Evolutionary conservation across 1,140 invertebrate species (phyloP), one percentile per base, ranked within the genome.

Genomic region (Heliconius hermathena): DNA sequence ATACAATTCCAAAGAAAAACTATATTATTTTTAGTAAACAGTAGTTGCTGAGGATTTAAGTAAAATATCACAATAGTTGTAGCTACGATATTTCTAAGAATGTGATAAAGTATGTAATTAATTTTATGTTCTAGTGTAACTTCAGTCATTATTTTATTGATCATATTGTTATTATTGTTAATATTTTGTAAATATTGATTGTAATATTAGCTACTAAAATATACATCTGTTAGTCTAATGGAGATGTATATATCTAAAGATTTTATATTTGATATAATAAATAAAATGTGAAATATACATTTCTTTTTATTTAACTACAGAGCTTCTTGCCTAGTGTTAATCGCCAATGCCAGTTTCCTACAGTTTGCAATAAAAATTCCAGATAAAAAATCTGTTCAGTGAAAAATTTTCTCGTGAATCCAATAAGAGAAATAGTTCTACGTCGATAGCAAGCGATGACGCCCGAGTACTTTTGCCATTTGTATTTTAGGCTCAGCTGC

Each of bases 101-200:
- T 86, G 84, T 88, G 87, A 88, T 90, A 88, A 86, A 84, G 73
- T 80, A 85, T 76, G 60, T 82, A 78, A 81, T 86, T 85, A 77
- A 75, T 86, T 86, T 85, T 85, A 82, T 75, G 73, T 80, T 83
- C 73, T 77, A 80, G 73, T 76, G 41, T 87, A 84, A 85, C 85
- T 83, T 82, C 82, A 91, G 89, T 91, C 90, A 90, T 87, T 87
- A 90, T 85, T 88, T 80, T 89, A 89, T 82, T 76, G 76, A 78
- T 85, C 73, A 80, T 85, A 84, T 82, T 85, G 81, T 87, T 88
- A 85, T 79, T 87, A 81, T 86, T 83, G 76, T 82, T 85, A 82
- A 84, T 77, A 33, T 78, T 84, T 86, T 90, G 88, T 90, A 88
- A 86, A 90, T 89, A 88, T 80, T 76, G 78, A 79, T 29, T 70